phyloP scores from a whole-genome alignment of 2,888 invertebrate species.

The Amblyjoppa fuscipennis region DNA sequence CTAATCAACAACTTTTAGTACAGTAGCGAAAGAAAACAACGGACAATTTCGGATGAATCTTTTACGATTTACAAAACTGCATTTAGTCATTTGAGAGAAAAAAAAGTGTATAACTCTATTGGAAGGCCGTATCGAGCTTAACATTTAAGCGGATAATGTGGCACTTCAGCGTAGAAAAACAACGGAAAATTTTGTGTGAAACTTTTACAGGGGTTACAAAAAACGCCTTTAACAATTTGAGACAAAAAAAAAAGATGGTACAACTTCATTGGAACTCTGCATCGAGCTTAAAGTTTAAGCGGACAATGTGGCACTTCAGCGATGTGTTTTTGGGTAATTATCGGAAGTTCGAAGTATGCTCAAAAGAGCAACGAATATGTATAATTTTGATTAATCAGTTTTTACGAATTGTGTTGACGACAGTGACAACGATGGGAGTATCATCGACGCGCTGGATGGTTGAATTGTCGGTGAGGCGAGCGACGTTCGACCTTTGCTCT shows the following conservation, averaged over 20 bases:
- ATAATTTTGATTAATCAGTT: too few relatives aligned
- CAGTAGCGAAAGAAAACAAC: too few relatives aligned
- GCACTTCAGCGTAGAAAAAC: neutral
- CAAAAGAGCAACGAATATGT: too few relatives aligned
- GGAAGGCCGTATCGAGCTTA: neutral
- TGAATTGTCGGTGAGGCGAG: conserved; percentile 59
- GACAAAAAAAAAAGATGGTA: neutral
- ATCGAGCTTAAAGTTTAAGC: neutral
- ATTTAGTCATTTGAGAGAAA: neutral
- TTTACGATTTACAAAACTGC: neutral
- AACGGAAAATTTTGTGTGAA: neutral
- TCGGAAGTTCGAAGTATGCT: too few relatives aligned
- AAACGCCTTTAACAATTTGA: neutral
- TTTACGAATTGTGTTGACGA: neutral
- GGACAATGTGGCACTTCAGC: conserved; percentile 5
- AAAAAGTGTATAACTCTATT: neutral
- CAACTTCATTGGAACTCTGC: neutral
- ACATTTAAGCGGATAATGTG: neutral
- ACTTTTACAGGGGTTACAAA: neutral
- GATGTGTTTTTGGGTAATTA: neutral
- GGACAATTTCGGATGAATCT: neutral
- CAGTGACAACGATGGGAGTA: neutral
- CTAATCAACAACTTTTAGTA: too few relatives aligned
- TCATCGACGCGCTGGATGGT: conserved; percentile 57
- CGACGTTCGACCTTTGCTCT: conserved; percentile 74